These are phyloP conservation scores for Willisornis vidua DNA, from an alignment of 2,113 vertebrate species.

Conservation along the genomic window DNA sequence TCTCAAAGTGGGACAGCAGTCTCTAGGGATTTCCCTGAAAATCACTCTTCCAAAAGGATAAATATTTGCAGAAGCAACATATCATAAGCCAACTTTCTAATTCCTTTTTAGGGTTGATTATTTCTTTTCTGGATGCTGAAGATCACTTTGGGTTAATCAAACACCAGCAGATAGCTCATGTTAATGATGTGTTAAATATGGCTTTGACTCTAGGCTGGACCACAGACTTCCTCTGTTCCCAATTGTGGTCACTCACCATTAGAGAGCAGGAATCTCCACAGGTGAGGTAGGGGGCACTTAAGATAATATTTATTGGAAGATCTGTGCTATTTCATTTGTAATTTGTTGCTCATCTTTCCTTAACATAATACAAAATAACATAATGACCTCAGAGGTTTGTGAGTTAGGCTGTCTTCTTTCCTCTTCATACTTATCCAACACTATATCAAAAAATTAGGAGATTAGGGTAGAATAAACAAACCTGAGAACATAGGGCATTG, in stretches of 20 bases:
- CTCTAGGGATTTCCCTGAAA: neutral
- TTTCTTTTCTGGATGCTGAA: neutral
- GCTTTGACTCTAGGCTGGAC: neutral
- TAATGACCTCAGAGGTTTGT: neutral
- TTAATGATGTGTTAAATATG: neutral
- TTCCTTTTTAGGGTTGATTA: neutral
- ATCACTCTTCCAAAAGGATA: neutral
- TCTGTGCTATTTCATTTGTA: neutral
- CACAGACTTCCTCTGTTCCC: neutral
- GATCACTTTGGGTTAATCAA: neutral
- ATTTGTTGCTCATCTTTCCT: neutral
- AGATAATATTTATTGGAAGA: neutral
- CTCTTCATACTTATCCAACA: neutral
- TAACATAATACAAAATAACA: neutral
- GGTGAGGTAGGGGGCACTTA: accelerated
- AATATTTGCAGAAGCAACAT: neutral
- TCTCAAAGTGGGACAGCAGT: neutral
- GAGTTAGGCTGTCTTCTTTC: neutral
- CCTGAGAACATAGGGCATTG: neutral
- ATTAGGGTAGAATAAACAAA: neutral
- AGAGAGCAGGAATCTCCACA: neutral
- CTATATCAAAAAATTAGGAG: neutral
- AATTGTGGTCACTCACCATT: neutral
- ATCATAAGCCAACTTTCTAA: neutral
- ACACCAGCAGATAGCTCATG: neutral